Evolutionary conservation across 2,113 vertebrate genomes (phyloP), one percentile per base, ranked within the genome.

Genomic region (Chrysochloris asiatica): DNA sequence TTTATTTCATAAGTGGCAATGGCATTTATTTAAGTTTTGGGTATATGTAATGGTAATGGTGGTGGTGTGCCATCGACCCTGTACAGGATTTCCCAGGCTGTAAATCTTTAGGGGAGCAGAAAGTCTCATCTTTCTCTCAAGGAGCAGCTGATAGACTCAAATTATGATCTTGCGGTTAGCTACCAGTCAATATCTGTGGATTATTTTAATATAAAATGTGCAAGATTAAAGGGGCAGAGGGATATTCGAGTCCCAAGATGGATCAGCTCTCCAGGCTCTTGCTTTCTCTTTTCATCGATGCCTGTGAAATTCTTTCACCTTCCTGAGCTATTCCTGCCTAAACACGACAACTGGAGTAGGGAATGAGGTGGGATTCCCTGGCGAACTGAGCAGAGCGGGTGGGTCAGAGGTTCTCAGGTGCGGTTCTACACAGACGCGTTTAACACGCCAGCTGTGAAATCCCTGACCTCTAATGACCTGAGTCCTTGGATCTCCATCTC

Each of bases 1-100:
- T 79, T 86, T 72, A 47, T 80, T 93, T 81, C 89, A n/a, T 59
- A 50, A n/a, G 75, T 38, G 52, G 83, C 76, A 33, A 30, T 76
- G 52, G 86, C 52, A 78, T 41, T 76, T 84, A 56, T n/a, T n/a
- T n/a, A n/a, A n/a, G n/a, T n/a, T n/a, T n/a, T n/a, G n/a, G n/a
- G n/a, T n/a, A n/a, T n/a, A n/a, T n/a, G n/a, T n/a, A n/a, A n/a
- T n/a, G n/a, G n/a, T n/a, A n/a, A n/a, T n/a, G n/a, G n/a, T n/a
- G n/a, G n/a, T n/a, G n/a, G n/a, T n/a, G n/a, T n/a, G n/a, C n/a
- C n/a, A n/a, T n/a, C n/a, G n/a, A n/a, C n/a, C n/a, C n/a, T n/a
- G n/a, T n/a, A n/a, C n/a, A n/a, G n/a, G n/a, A n/a, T n/a, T n/a
- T n/a, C n/a, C n/a, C n/a, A n/a, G n/a, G n/a, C n/a, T n/a, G n/a